Percentiles rank a stretch among this genome's conserved stretches.
Conservation (phyloP, 1,140 invertebrate genomes). For the Dryas iulia region DNA sequence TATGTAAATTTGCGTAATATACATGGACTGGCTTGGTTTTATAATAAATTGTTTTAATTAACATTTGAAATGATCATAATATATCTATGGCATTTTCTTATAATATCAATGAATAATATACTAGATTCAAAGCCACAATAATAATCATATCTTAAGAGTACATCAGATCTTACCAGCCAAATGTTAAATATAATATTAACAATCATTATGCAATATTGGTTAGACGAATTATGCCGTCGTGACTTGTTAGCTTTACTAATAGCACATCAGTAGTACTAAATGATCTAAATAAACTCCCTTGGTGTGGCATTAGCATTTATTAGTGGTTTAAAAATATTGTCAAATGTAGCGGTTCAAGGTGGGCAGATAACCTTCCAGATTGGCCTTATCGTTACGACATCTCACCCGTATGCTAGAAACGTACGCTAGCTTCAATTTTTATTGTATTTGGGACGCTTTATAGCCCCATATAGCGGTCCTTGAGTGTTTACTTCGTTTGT, state of each 20-base stretch:
- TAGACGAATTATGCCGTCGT: conserved; percentile 14
- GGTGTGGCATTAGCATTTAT: conserved; percentile 55
- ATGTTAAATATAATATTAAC: background rate
- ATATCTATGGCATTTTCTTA: background rate
- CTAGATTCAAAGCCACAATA: background rate
- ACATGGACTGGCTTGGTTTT: background rate
- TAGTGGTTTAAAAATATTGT: conserved; percentile 56
- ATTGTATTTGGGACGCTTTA: conserved; percentile 55
- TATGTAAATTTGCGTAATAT: background rate
- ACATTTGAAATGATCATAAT: background rate
- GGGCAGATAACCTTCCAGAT: conserved; percentile 61
- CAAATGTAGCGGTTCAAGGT: conserved; percentile 65
- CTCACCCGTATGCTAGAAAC: conserved; percentile 48
- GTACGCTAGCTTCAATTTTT: conserved; percentile 43
- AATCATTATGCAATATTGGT: background rate
- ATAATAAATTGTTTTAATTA: background rate
- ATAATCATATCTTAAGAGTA: background rate
- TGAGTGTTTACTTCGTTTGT: conserved; percentile 33
- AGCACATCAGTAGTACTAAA: conserved; percentile 28
- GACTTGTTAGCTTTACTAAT: conserved; percentile 18
- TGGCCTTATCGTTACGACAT: conserved; percentile 58
- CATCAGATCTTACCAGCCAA: background rate
- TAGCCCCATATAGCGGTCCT: conserved; percentile 34
- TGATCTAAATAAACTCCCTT: conserved; percentile 49
- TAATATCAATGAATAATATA: too few relatives aligned